Conservation (phyloP, 2,113 vertebrate species). For the Plotosus lineatus region DNA sequence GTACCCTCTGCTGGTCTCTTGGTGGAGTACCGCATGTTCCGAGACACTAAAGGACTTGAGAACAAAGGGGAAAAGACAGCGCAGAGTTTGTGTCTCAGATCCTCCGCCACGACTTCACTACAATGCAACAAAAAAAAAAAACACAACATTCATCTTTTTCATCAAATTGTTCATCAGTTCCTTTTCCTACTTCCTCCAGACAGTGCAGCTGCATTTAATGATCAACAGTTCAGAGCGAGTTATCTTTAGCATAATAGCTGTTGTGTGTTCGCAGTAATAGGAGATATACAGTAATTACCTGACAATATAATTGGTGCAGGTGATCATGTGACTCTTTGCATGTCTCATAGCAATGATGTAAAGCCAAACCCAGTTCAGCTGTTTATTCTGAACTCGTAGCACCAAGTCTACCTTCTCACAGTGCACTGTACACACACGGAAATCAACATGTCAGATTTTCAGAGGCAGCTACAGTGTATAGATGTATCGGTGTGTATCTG, state of each 20-base stretch:
- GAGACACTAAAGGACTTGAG: slow-evolving; percentile 34
- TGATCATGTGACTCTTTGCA: slow-evolving; percentile 54
- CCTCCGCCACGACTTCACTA: slow-evolving; percentile 71
- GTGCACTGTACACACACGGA: slow-evolving; percentile 59
- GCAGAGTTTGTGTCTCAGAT: slow-evolving; percentile 63
- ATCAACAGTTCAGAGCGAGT: neutral
- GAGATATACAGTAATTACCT: slow-evolving; percentile 66
- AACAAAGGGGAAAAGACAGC: slow-evolving; percentile 27
- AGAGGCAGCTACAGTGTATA: neutral
- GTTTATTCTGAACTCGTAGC: slow-evolving; percentile 66
- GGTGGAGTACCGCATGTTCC: slow-evolving; percentile 34
- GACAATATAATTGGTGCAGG: slow-evolving; percentile 71
- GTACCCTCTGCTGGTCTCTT: slow-evolving; percentile 61
- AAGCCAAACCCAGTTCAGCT: slow-evolving; percentile 72
- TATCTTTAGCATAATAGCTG: neutral
- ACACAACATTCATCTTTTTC: neutral
- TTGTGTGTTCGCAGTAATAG: neutral
- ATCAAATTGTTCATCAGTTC: neutral
- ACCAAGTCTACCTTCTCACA: slow-evolving; percentile 63
- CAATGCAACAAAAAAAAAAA: slow-evolving; percentile 20
- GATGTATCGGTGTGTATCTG: neutral
- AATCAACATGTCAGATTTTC: neutral
- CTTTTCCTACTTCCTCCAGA: slow-evolving; percentile 9
- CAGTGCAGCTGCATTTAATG: neutral
- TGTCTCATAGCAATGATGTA: slow-evolving; percentile 59